phyloP scores from a whole-genome alignment of 2,797 vertebrate species.

The Gymnocypris eckloni region DNA sequence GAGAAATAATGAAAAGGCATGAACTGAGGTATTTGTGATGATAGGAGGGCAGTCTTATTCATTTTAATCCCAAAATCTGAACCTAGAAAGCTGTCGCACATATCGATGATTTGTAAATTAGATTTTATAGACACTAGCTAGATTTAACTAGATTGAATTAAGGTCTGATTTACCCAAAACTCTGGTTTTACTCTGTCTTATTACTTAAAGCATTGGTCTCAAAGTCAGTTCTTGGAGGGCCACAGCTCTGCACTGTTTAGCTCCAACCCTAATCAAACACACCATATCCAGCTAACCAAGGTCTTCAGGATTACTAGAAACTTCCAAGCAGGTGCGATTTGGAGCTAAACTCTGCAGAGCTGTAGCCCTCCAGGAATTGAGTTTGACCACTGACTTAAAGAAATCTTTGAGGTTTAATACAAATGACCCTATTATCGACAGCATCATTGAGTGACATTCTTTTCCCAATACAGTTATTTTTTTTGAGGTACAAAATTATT shows the following conservation, averaged over 20 bases:
- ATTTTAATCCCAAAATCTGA: constrained; percentile 6
- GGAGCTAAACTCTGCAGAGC: too few relatives aligned
- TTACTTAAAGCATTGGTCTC: background rate
- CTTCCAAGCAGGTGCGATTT: too few relatives aligned
- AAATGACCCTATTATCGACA: background rate
- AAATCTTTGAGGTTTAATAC: background rate
- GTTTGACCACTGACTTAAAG: too few relatives aligned
- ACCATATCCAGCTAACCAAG: too few relatives aligned
- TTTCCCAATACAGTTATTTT: background rate
- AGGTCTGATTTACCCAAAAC: background rate
- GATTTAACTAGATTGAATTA: background rate
- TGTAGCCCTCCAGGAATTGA: too few relatives aligned
- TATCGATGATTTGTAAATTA: background rate
- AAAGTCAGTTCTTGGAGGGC: too few relatives aligned
- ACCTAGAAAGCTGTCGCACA: background rate
- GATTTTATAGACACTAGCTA: background rate
- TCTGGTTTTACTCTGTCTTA: background rate
- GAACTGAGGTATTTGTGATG: constrained; percentile 28
- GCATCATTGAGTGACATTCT: background rate
- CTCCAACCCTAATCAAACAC: too few relatives aligned
- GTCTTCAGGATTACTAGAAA: too few relatives aligned
- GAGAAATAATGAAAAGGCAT: background rate
- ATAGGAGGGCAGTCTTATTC: constrained; percentile 64
- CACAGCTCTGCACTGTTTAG: too few relatives aligned
- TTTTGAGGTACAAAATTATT: too few relatives aligned